phyloP scores from a whole-genome alignment of 2,797 vertebrate genomes.

The Arctocebus calabarensis region DNA sequence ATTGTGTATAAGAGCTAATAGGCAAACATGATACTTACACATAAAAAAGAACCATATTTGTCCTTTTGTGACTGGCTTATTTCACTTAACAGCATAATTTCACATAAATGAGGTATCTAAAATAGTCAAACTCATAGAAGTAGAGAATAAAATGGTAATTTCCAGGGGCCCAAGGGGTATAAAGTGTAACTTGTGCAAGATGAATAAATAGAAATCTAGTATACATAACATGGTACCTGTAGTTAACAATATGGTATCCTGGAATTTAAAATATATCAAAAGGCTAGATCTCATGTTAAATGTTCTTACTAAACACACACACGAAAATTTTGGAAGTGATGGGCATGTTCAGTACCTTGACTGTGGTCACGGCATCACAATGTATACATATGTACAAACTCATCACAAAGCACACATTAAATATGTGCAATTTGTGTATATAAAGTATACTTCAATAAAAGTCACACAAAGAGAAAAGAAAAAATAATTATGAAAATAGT shows the following conservation, averaged over 20 bases:
- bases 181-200: not conserved
- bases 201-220: not conserved
- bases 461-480: not conserved
- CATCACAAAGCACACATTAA: not conserved
- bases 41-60: not conserved
- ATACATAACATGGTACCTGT: not conserved
- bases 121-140: not conserved
- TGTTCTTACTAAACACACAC: not conserved
- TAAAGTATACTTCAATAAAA: not conserved
- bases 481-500: not conserved
- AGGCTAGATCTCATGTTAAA: not conserved
- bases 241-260: not conserved
- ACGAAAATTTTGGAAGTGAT: not conserved
- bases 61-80: not conserved
- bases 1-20: slow-evolving; percentile 8
- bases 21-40: not conserved
- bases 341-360: not conserved
- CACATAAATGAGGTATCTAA: not conserved
- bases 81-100: not conserved
- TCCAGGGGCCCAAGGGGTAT: not conserved
- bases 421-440: not conserved
- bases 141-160: not conserved
- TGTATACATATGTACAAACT: not conserved
- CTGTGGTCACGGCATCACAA: not conserved
- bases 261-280: not conserved